Percentiles rank a stretch among this genome's conserved stretches.
phyloP scores from a whole-genome alignment of 2,888 invertebrate species.

The Agonum fuliginosum region DNA sequence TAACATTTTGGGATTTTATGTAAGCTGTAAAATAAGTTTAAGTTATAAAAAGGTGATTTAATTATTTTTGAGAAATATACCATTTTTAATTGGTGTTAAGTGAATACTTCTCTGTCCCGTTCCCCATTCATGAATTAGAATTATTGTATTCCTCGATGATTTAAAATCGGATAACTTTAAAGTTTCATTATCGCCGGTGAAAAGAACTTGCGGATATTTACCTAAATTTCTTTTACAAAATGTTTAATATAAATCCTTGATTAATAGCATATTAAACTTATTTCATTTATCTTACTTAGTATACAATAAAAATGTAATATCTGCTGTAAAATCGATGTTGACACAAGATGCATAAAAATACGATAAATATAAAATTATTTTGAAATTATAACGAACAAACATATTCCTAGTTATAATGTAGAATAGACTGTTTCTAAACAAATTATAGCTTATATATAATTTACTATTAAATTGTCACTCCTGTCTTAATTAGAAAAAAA shows the following conservation, averaged over 20 bases:
- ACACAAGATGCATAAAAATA: neutral
- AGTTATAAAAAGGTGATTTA: neutral
- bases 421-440: neutral
- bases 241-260: neutral
- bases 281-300: slow-evolving; percentile 44
- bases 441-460: neutral
- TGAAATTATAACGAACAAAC: neutral
- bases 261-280: neutral
- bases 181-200: slow-evolving; percentile 10
- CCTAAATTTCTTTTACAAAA: slow-evolving; percentile 12
- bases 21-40: slow-evolving; percentile 13
- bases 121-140: slow-evolving; percentile 44
- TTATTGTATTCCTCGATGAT: slow-evolving; percentile 14
- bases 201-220: slow-evolving; percentile 10
- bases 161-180: slow-evolving; percentile 28
- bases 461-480: slow-evolving; percentile 5
- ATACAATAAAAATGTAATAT: slow-evolving; percentile 37
- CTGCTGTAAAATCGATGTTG: slow-evolving; percentile 19
- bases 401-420: neutral
- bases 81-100: slow-evolving; percentile 18
- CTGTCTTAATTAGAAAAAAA: neutral
- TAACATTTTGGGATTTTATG: slow-evolving; percentile 1
- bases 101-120: slow-evolving; percentile 41
- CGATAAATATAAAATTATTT: neutral
- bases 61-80: neutral